Conservation (phyloP, 2,797 vertebrate species). For the Heteromormyrus szaboi region DNA sequence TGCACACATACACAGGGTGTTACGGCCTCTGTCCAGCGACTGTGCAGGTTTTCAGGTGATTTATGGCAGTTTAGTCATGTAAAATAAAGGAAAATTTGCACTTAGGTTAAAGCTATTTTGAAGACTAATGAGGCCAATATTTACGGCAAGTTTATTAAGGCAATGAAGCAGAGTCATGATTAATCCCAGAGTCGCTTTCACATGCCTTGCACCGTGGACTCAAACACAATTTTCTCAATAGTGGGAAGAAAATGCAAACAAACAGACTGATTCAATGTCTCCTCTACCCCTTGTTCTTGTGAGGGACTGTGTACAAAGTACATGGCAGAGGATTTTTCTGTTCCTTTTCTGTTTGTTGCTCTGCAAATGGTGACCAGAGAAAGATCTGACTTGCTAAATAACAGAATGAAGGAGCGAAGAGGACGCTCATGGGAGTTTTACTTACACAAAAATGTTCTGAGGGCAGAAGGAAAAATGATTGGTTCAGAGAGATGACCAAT, state of each 20-base stretch:
- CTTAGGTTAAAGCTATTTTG: conserved; percentile 32
- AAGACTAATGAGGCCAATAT: conserved; percentile 40
- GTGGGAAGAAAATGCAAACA: conserved; percentile 7
- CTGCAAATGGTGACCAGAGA: neutral
- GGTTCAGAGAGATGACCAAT: neutral
- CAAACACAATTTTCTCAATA: neutral
- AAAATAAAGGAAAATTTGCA: conserved; percentile 23
- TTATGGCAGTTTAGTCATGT: neutral
- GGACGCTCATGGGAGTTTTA: neutral
- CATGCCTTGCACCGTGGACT: neutral
- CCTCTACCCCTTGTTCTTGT: neutral
- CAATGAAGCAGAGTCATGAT: conserved; percentile 22
- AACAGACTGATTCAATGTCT: conserved; percentile 41
- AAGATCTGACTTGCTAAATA: neutral
- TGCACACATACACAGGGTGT: conserved; percentile 30
- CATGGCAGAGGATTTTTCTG: neutral
- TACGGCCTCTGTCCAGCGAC: conserved; percentile 24
- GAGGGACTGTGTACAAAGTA: neutral
- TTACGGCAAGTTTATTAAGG: conserved; percentile 28
- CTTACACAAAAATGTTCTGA: neutral
- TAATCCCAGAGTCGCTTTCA: conserved; percentile 17
- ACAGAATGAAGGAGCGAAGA: neutral
- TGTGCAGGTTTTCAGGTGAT: conserved; percentile 32
- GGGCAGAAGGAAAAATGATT: neutral
- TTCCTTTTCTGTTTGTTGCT: neutral